Percentiles rank a stretch among this genome's conserved stretches.
phyloP scores from a whole-genome alignment of 2,113 vertebrate species.

The Seriola quinqueradiata region DNA sequence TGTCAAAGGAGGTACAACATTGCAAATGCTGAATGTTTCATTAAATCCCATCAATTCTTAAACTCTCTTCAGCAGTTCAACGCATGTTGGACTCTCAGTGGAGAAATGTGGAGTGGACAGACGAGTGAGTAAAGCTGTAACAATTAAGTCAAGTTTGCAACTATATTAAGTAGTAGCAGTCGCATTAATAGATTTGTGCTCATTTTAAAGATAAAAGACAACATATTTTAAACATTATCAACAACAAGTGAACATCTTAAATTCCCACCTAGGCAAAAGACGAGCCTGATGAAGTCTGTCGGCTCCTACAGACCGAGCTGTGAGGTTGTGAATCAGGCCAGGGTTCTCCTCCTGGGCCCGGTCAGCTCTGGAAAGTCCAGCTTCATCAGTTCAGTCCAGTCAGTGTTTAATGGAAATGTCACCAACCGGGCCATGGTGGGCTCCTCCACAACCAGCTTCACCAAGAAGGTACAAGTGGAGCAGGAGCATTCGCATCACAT shows the following conservation, averaged over 20 bases:
- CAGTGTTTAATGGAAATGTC: slow-evolving; percentile 81
- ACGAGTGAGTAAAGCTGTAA: slow-evolving; percentile 66
- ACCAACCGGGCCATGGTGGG: slow-evolving; percentile 84
- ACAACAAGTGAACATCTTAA: not conserved
- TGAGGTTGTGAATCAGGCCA: slow-evolving; percentile 57
- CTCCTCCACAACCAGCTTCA: slow-evolving; percentile 74
- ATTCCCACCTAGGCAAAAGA: slow-evolving; percentile 61
- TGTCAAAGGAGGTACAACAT: not conserved
- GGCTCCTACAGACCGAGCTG: slow-evolving; percentile 67
- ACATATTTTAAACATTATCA: not conserved
- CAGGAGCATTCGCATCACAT: not conserved
- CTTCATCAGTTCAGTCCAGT: slow-evolving; percentile 85
- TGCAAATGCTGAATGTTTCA: not conserved
- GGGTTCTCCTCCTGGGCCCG: slow-evolving; percentile 81
- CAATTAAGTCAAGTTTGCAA: not conserved
- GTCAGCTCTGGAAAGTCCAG: slow-evolving; percentile 84
- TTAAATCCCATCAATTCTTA: not conserved
- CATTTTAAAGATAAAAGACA: not conserved
- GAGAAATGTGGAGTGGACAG: slow-evolving; percentile 76
- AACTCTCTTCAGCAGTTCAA: accelerated
- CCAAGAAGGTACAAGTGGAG: slow-evolving; percentile 77
- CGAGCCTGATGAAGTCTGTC: slow-evolving; percentile 66
- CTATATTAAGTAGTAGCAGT: not conserved
- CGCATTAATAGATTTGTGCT: not conserved
- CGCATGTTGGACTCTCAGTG: slow-evolving; percentile 34